Evolutionary conservation across 2,888 invertebrate species (phyloP).

Genomic region (Poecilobothrus nobilitatus): DNA sequence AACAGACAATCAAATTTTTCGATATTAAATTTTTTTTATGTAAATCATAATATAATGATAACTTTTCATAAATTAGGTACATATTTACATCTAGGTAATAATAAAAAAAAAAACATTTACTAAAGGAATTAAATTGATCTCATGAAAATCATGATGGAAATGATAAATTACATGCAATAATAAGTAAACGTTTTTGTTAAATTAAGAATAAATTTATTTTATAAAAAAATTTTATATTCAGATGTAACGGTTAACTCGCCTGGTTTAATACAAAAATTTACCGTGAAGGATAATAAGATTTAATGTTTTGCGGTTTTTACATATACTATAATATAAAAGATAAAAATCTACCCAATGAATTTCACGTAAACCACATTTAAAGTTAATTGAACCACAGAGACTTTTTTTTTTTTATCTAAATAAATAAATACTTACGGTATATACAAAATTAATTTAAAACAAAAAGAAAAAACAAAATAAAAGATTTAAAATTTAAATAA

Average conservation of each 20-base stretch:
- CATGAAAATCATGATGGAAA: not conserved
- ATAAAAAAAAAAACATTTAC: no score
- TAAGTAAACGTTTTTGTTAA: not conserved
- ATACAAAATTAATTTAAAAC: no score
- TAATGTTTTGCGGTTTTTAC: not conserved
- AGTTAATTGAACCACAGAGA: constrained; percentile 6
- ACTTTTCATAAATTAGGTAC: no score
- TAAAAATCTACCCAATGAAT: not conserved
- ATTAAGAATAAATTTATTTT: not conserved
- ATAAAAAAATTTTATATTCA: no score
- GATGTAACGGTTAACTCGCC: not conserved
- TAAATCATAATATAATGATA: no score
- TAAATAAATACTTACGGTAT: no score
- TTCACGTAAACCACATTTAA: not conserved
- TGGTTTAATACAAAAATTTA: not conserved
- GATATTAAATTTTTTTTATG: no score
- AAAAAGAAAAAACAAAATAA: no score
- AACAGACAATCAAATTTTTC: no score
- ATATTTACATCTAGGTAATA: no score
- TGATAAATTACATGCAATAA: constrained; percentile 1
- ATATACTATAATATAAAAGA: not conserved
- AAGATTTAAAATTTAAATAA: not conserved
- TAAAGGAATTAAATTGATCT: no score
- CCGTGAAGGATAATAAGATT: not conserved
- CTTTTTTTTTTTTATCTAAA: not conserved